A percentile compares a stretch with the other conserved stretches of the same genome.
Conservation (phyloP, 2,888 invertebrate species). For the Alviniconcha strummeri region DNA sequence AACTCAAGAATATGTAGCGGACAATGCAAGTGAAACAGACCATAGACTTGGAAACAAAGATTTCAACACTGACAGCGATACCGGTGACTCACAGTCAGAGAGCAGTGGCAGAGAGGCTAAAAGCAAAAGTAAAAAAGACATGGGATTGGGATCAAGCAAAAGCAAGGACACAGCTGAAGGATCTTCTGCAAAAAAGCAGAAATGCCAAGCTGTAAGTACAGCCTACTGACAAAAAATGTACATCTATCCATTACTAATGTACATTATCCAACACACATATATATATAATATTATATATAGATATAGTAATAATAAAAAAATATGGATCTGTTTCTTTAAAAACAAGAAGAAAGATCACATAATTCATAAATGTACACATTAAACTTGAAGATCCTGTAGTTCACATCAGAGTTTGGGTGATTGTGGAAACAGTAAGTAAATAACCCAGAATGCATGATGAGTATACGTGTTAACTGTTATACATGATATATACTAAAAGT, state of each 20-base stretch:
- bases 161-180: neutral
- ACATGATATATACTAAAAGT: too few relatives aligned
- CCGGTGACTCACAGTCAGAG: neutral
- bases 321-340: neutral
- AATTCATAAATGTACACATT: too few relatives aligned
- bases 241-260: too few relatives aligned
- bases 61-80: conserved; percentile 23
- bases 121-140: neutral
- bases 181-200: neutral
- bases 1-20: conserved; percentile 2
- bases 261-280: too few relatives aligned
- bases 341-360: neutral
- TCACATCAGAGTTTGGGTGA: too few relatives aligned
- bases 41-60: conserved; percentile 6
- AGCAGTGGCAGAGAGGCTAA: neutral
- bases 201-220: conserved; percentile 14
- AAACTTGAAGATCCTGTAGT: too few relatives aligned
- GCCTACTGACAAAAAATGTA: neutral
- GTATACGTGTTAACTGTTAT: too few relatives aligned
- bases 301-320: neutral
- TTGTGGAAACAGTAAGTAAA: too few relatives aligned
- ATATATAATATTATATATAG: neutral
- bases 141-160: conserved; percentile 7
- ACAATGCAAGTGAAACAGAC: neutral
- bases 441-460: too few relatives aligned